Base-by-base conservation (phyloP, 2,113 vertebrate genomes). In the Antechinus stuartii region DNA sequence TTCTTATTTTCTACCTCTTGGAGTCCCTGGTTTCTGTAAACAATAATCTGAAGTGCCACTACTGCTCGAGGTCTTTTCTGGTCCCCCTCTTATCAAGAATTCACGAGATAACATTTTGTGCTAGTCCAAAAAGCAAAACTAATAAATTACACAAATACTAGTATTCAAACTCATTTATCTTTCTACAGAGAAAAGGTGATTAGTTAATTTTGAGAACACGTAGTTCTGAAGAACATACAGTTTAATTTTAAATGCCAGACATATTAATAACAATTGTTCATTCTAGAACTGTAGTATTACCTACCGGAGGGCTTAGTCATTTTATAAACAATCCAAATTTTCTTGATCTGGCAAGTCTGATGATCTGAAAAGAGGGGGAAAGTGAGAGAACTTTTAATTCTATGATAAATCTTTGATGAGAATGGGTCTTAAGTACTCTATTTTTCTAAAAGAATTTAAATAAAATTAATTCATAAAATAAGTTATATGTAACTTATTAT, bases 311-410 rank as follows among this genome's bases (percentile, higher is more conserved):
- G 96, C 94, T 98, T 99, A 27, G 93, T 93, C 97, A 99, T 99
- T 94, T 99, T 99, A 96, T 98, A 99, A 94, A 98, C 99, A 92
- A 98, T 96, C 99, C 99, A 99, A 12, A 97, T 56, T 95, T 98
- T 99, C 95, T 98, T 99, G 93, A 99, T 98, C 56, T 97, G 98
- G 93, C 99, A 98, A 91, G 98, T 98, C 1, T 99, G 98, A 92
- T 98, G 98, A 98, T 99, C 99, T 99, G 97, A 89, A 3, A 95
- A 49, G 94, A 30, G 57, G 24, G 91, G 2, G 27, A 95, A 94
- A 42, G 52, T 16, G 1, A 92, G 30, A 35, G 30, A 68, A 10
- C 30, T 47, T 91, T 53, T 52, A 68, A 7, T n/a, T 9, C 6
- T 27, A 49, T 47, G 46, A 92, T 9, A 93, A 89, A 49, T 92